Conservation (phyloP, 2,113 vertebrate species). For the Seriola aureovittata region DNA sequence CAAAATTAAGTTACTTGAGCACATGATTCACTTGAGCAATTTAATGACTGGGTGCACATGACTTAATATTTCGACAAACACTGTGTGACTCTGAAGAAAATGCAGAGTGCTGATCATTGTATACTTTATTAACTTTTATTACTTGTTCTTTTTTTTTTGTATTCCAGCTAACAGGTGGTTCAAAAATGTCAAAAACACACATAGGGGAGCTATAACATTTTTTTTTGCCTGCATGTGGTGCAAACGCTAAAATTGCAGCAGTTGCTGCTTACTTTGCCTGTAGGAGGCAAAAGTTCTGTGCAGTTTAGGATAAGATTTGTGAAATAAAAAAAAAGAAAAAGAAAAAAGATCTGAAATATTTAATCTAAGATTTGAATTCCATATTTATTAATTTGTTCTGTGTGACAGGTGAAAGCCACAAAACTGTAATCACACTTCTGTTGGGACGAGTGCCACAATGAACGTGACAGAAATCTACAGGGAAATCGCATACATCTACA, state of each 20-base stretch:
- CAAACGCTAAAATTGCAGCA: neutral
- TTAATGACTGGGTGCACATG: too few species aligned
- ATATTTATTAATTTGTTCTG: conserved; percentile 22
- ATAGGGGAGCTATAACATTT: neutral
- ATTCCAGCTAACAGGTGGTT: too few species aligned
- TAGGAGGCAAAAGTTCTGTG: neutral
- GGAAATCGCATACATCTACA: neutral
- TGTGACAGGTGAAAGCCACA: conserved; percentile 46
- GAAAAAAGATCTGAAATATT: neutral
- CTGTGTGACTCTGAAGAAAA: too few species aligned
- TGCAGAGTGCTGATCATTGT: too few species aligned
- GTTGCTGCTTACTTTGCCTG: neutral
- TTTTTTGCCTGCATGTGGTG: neutral
- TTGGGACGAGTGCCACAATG: conserved; percentile 47
- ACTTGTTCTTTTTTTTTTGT: neutral
- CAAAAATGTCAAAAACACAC: neutral
- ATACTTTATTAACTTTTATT: neutral
- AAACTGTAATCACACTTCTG: neutral
- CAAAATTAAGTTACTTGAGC: too few species aligned
- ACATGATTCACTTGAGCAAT: too few species aligned
- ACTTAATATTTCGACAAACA: too few species aligned
- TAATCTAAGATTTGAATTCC: neutral
- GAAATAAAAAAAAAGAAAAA: neutral
- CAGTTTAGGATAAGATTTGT: neutral
- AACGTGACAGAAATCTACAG: conserved; percentile 60